A percentile compares a stretch with the other conserved stretches of the same genome.
Evolutionary conservation across 2,113 vertebrate species (phyloP).

Genomic region (Quiscalus mexicanus): DNA sequence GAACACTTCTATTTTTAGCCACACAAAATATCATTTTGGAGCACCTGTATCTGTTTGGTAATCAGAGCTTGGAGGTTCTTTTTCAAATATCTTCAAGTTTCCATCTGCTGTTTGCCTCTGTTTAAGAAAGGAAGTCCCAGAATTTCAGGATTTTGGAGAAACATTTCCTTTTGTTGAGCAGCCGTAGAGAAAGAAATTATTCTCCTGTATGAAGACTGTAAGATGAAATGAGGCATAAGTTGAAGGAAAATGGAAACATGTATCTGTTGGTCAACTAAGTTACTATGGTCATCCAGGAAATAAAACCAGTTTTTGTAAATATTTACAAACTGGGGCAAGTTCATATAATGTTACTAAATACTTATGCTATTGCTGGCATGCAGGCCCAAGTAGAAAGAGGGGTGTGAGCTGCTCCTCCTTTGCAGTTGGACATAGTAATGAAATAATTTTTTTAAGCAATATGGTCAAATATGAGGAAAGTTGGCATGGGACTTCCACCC

Average conservation of each 20-base stretch:
- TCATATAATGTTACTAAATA: neutral
- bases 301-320: neutral
- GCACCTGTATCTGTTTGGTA: neutral
- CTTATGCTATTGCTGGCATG: neutral
- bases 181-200: neutral
- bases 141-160: neutral
- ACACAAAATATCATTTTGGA: neutral
- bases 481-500: neutral
- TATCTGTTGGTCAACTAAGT: neutral
- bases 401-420: neutral
- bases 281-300: neutral
- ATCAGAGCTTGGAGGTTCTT: neutral
- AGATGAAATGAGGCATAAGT: neutral
- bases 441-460: neutral
- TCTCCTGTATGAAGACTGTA: neutral
- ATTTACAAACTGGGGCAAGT: neutral
- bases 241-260: neutral
- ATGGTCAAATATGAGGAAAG: neutral
- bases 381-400: neutral
- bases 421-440: neutral
- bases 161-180: neutral
- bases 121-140: neutral
- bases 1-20: conserved; percentile 6
- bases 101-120: neutral
- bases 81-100: neutral